phyloP scores from a whole-genome alignment of 2,797 vertebrate genomes.

The Pteronotus mesoamericanus region DNA sequence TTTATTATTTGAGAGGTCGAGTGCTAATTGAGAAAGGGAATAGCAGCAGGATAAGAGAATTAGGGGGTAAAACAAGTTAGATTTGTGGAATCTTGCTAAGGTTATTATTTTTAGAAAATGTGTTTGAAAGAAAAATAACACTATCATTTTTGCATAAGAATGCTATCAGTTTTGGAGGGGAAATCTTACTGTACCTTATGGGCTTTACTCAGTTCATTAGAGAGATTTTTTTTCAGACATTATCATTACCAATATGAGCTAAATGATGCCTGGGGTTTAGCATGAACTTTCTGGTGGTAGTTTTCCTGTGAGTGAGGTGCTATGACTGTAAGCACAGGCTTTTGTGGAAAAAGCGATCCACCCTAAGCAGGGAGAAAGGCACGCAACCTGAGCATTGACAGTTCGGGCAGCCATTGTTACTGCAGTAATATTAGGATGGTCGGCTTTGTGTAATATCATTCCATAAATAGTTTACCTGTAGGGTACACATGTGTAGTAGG shows the following conservation, averaged over 20 bases:
- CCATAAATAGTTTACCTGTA: slow-evolving; percentile 7
- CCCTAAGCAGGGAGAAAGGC: neutral
- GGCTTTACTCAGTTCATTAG: neutral
- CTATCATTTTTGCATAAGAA: neutral
- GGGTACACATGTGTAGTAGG: neutral
- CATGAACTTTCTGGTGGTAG: neutral
- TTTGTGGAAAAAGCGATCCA: neutral
- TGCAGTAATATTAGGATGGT: neutral
- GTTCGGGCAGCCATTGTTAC: neutral
- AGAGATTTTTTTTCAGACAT: neutral
- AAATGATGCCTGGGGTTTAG: neutral
- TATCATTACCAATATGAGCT: neutral
- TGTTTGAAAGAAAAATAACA: neutral
- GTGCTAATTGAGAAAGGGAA: neutral
- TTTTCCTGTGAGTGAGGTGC: neutral
- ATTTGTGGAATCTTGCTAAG: neutral
- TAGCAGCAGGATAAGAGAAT: neutral
- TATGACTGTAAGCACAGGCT: neutral
- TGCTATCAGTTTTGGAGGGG: neutral
- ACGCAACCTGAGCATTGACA: neutral
- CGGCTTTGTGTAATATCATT: neutral
- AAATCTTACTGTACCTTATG: neutral
- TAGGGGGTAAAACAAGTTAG: neutral
- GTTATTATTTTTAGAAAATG: neutral
- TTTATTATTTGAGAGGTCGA: neutral